Evolutionary conservation across 2,113 vertebrate genomes (phyloP), one percentile per base, ranked within the genome.

Genomic region (Equus quagga): DNA sequence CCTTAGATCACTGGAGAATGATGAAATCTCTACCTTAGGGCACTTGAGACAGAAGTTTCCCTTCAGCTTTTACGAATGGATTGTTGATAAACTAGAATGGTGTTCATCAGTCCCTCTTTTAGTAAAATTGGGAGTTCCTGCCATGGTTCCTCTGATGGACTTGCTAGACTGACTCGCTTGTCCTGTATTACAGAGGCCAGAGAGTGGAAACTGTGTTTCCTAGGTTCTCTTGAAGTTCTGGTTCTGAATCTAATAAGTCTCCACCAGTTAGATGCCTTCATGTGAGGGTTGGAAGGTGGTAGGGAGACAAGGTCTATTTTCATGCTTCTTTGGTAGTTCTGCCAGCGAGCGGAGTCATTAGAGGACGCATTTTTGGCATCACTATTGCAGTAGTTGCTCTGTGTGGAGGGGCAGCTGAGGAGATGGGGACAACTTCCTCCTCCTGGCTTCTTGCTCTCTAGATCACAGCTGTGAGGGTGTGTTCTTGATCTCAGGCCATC

Each of bases 1-100:
- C 14, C 33, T 78, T 82, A 58, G 76, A 76, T 76, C 49, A 18
- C 69, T 54, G 6, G 26, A 72, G 82, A 73, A 17, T 41, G 28
- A 86, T 92, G 83, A 73, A 60, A 91, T 91, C 78, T 92, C n/a
- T 93, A 5, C 89, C 8, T 54, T 65, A 60, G 8, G 46, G 72
- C 33, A 91, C 76, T 83, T 79, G 54, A 83, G 24, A 91, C 60
- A 94, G 19, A 69, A 62, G 24, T 84, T 95, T 70, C n/a, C 41
- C 19, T 72, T 95, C 46, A 33, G 33, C 44, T 67, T 70, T 70
- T 36, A 21, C 5, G 11, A 83, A 44, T 33, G 9, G 18, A 49
- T 49, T 80, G 8, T 78, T 51, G 78, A 15, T 28, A 64, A 60
- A 78, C 26, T 70, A 82, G 73, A 83, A 89, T 46, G 31, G 11